phyloP scores from a whole-genome alignment of 2,113 vertebrate species.

The Dolichallabes microphthalmus region DNA sequence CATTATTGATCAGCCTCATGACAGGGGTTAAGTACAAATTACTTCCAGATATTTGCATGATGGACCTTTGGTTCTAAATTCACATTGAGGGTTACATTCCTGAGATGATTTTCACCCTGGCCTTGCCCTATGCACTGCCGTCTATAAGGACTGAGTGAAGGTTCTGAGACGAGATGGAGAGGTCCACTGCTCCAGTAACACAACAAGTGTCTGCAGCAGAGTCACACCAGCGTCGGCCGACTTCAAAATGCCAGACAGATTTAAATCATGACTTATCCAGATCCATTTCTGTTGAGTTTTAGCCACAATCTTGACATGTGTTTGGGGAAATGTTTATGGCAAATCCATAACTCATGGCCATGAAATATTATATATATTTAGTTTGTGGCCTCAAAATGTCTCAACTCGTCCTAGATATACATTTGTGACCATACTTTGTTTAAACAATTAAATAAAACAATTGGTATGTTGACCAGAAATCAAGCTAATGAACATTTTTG shows the following conservation, averaged over 20 bases:
- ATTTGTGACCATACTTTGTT: not conserved
- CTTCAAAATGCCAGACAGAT: not conserved
- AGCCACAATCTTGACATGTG: too few species aligned
- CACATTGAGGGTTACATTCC: constrained; percentile 7
- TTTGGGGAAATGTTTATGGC: too few species aligned
- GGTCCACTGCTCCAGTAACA: not conserved
- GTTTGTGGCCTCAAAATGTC: not conserved
- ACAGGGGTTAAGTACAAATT: constrained; percentile 7
- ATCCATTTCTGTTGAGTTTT: not conserved
- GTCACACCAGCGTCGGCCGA: not conserved
- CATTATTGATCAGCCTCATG: constrained; percentile 4
- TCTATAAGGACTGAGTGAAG: not conserved
- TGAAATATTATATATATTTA: not conserved
- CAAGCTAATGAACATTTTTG: not conserved
- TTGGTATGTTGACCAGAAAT: not conserved
- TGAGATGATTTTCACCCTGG: not conserved
- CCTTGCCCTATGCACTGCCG: not conserved
- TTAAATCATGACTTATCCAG: not conserved
- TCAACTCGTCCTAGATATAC: not conserved
- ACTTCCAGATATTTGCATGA: constrained; percentile 13
- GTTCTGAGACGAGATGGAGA: not conserved
- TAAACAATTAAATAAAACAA: not conserved
- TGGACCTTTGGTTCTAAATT: not conserved
- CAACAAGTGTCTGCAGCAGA: not conserved
- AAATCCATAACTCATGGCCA: not conserved